phyloP scores from a whole-genome alignment of 53 echinoderm and acorn worm species.

The Arbacia lixula region DNA sequence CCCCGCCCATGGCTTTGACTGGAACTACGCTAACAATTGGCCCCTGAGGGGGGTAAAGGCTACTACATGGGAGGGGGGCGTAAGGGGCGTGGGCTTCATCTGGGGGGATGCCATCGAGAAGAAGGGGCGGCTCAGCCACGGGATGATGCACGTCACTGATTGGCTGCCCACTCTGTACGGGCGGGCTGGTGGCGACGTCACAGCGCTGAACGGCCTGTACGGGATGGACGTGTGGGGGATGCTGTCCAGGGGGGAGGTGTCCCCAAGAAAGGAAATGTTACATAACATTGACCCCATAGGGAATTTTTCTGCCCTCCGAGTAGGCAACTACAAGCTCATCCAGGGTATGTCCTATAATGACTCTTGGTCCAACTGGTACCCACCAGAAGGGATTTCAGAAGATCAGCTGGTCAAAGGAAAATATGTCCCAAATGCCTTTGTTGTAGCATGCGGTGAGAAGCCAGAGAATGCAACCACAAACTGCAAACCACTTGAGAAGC shows the following conservation, averaged over 20 bases:
- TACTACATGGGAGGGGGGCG: conserved; percentile 92
- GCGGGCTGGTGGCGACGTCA: conserved; percentile 76
- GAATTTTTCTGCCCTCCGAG: conserved; percentile 68
- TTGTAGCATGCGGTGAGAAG: conserved; percentile 67
- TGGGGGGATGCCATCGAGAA: conserved; percentile 81
- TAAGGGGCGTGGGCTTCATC: conserved; percentile 83
- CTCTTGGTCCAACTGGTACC: conserved; percentile 83
- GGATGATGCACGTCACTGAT: conserved; percentile 88
- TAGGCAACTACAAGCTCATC: conserved; percentile 81
- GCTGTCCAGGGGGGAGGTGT: conserved; percentile 64
- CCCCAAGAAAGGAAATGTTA: conserved; percentile 83
- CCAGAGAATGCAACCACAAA: conserved; percentile 82
- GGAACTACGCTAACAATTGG: conserved; percentile 86
- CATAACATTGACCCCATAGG: conserved; percentile 78
- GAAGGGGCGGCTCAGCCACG: conserved; percentile 63
- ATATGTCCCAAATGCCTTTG: conserved; percentile 60
- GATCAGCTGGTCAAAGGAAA: too few species aligned
- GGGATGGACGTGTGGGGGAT: conserved; percentile 80
- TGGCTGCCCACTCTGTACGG: conserved; percentile 91
- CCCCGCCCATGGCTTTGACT: conserved; percentile 82
- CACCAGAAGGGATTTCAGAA: conserved; percentile 71
- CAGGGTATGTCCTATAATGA: conserved; percentile 58
- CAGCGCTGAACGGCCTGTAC: conserved; percentile 62
- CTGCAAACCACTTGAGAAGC: conserved; percentile 73
- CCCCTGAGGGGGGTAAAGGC: conserved; percentile 86